Evolutionary conservation across 2,888 invertebrate species (phyloP).

Genomic region (Allygus modestus): DNA sequence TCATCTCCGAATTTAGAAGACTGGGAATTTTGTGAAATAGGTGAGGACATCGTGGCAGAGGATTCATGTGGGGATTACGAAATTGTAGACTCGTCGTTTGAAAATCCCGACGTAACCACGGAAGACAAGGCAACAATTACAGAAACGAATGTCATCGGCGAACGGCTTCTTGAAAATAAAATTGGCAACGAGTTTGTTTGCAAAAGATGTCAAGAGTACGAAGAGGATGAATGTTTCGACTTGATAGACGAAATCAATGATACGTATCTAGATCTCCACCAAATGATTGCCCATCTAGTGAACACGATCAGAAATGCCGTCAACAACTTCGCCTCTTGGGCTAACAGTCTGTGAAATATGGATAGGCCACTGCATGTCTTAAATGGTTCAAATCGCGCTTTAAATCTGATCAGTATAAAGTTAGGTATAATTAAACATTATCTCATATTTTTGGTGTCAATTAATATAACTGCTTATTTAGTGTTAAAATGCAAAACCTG

Average conservation of each 20-base stretch:
- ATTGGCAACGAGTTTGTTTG: not conserved
- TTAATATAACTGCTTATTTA: not conserved
- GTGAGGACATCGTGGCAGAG: not conserved
- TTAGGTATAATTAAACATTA: not conserved
- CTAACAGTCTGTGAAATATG: not conserved
- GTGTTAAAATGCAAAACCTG: no score
- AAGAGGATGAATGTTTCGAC: not conserved
- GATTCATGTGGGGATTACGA: not conserved
- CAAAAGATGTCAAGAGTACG: not conserved
- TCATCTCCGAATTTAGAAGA: conserved; percentile 3
- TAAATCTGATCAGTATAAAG: not conserved
- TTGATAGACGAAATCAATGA: not conserved
- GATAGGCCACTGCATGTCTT: not conserved
- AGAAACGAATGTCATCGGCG: not conserved
- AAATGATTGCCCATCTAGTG: not conserved
- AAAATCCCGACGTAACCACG: not conserved
- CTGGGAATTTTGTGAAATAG: not conserved
- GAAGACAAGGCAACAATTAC: not conserved
- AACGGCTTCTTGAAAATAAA: not conserved
- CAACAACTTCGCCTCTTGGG: not conserved
- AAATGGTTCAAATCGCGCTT: not conserved
- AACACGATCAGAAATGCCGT: not conserved
- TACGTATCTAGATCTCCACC: not conserved
- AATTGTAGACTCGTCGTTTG: not conserved
- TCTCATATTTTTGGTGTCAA: not conserved